A percentile compares a stretch with the other conserved stretches of the same genome.
These are phyloP conservation scores for Ptilonorhynchus violaceus DNA, from an alignment of 2,113 vertebrate genomes.

Conservation along the genomic window DNA sequence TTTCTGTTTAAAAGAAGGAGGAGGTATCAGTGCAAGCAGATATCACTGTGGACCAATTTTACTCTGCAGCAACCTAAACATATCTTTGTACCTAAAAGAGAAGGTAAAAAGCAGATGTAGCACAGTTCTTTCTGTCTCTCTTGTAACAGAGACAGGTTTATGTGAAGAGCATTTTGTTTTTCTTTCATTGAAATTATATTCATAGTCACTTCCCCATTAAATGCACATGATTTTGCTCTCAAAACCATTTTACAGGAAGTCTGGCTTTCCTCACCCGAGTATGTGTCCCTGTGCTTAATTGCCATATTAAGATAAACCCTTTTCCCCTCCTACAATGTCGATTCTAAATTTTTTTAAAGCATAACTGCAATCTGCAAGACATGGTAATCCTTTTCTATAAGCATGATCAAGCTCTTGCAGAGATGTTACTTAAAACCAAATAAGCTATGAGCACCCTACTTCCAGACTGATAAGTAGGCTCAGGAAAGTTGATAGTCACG, in stretches of 20 bases:
- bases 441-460: not conserved
- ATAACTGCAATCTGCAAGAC: not conserved
- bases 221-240: not conserved
- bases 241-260: not conserved
- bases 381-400: not conserved
- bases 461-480: not conserved
- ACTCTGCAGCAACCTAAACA: not conserved
- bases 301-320: not conserved
- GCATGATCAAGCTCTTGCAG: not conserved
- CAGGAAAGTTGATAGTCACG: not conserved
- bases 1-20: not conserved
- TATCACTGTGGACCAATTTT: not conserved
- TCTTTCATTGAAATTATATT: not conserved
- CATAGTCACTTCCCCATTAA: not conserved
- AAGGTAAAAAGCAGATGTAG: not conserved
- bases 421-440: not conserved
- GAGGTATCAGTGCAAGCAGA: not conserved
- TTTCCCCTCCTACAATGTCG: not conserved
- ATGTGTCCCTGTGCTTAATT: not conserved
- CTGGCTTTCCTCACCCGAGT: not conserved
- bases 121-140: not conserved
- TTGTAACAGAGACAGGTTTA: not conserved
- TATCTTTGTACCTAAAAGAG: not conserved
- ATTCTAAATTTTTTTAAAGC: not conserved
- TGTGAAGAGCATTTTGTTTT: not conserved